These are phyloP conservation scores for Tetramorium simillimum DNA, from an alignment of 1,140 invertebrate species.

Conservation along the genomic window DNA sequence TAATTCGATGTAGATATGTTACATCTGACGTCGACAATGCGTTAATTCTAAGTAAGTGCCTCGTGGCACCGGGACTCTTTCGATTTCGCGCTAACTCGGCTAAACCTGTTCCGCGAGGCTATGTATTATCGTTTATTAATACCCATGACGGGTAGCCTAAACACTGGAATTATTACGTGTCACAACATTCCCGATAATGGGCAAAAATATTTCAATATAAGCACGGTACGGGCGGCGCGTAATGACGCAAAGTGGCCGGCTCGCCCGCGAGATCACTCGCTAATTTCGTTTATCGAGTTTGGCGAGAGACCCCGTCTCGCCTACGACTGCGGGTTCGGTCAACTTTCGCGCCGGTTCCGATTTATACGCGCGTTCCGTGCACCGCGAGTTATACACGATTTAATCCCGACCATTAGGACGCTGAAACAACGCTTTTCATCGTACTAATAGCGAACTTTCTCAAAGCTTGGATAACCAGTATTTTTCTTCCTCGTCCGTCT, in stretches of 20 bases:
- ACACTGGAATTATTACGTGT: constrained; percentile 56
- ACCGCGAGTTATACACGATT: constrained; percentile 25
- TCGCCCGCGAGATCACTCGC: background rate
- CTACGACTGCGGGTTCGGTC: background rate
- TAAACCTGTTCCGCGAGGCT: constrained; percentile 33
- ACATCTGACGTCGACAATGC: constrained; percentile 6
- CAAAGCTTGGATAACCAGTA: constrained; percentile 69
- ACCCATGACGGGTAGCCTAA: constrained; percentile 24
- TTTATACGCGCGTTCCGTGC: constrained; percentile 31
- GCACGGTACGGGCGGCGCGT: background rate
- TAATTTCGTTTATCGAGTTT: constrained; percentile 49
- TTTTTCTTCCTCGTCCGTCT: constrained; percentile 56
- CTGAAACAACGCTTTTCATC: constrained; percentile 68
- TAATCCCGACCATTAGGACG: constrained; percentile 66
- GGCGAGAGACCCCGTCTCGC: background rate
- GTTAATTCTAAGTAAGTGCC: constrained; percentile 27
- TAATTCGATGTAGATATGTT: constrained; percentile 33
- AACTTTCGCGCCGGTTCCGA: background rate
- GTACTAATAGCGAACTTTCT: constrained; percentile 70
- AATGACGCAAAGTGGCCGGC: background rate
- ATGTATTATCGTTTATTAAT: constrained; percentile 46
- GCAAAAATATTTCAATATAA: constrained; percentile 47
- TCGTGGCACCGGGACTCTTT: background rate
- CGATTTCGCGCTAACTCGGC: constrained; percentile 26
- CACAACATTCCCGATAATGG: constrained; percentile 49